Evolutionary conservation across 1,140 invertebrate genomes (phyloP), one percentile per base, ranked within the genome.

Genomic region (Triops longicaudatus): DNA sequence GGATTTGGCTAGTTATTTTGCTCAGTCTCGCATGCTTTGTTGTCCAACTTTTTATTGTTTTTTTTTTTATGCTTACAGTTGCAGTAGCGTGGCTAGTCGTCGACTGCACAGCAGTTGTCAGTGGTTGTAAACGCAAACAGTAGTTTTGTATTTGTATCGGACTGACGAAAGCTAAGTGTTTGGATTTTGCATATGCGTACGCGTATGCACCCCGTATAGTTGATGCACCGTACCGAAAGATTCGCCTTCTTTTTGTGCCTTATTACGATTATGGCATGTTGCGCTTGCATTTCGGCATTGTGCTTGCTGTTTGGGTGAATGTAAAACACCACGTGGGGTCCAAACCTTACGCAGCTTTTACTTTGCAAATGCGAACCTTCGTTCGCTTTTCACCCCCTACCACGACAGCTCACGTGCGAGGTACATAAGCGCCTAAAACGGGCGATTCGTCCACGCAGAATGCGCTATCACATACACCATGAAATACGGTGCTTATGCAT

Each of bases 281-380:
- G 44, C 44, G 22, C 22, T 14, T 63, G 44, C 44, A 63, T 63
- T 14, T 63, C 44, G 44, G 44, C 44, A 63, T 63, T 63, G 44
- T 63, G 44, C 44, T 63, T 63, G 44, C 44, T 63, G 44, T 22
- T 63, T 63, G 44, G 31, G 22, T 63, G 44, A 7, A 63, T 63
- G 44, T 63, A 63, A 63, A 63, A 63, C 44, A 63, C 44, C 44
- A 63, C 44, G 44, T 63, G 44, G 44, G 44, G 44, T 63, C 44
- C 44, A 12, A 63, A 22, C 44, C 44, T 63, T 63, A 63, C 14
- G 44, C 44, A 63, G 44, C 44, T 63, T 63, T 63, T 22, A 63
- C 44, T 63, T 63, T 63, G 44, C 44, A 63, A 63, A 63, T 63
- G 5, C 44, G 44, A 63, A 63, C 14, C 44, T 63, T 63, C 22